Percentiles rank a stretch among this genome's conserved stretches.
phyloP scores from a whole-genome alignment of 1,140 invertebrate genomes.

The Argopecten irradians region DNA sequence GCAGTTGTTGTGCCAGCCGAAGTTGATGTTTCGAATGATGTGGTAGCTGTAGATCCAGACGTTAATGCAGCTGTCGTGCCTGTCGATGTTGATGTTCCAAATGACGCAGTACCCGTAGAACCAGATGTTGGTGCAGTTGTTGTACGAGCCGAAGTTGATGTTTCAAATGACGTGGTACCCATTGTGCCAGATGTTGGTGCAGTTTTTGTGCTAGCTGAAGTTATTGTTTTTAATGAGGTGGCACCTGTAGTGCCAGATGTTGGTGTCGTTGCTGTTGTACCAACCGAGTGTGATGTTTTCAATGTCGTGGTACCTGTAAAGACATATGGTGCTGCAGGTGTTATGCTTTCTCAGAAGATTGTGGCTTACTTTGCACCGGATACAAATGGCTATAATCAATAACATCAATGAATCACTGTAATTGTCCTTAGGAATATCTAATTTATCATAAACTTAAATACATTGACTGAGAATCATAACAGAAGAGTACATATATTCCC shows the following conservation, averaged over 20 bases:
- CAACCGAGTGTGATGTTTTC: too few species aligned
- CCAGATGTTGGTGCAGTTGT: conserved; percentile 2
- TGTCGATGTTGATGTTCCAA: not conserved
- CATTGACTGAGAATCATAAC: too few species aligned
- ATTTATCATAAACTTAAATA: too few species aligned
- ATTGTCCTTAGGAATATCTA: too few species aligned
- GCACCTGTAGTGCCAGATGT: too few species aligned
- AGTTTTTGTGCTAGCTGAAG: not conserved
- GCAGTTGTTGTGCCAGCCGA: too few species aligned
- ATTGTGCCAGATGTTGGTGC: not conserved
- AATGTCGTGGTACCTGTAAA: not conserved
- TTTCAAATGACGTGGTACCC: too few species aligned
- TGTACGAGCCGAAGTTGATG: not conserved
- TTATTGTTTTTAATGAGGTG: too few species aligned
- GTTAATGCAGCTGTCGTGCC: not conserved
- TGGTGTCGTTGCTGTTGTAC: not conserved
- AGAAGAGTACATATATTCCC: too few species aligned
- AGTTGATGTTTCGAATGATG: not conserved
- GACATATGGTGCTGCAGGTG: not conserved
- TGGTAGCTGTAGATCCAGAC: not conserved
- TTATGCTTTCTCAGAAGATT: not conserved
- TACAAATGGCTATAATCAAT: too few species aligned
- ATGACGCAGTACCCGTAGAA: not conserved
- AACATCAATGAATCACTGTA: too few species aligned
- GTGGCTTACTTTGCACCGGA: not conserved